phyloP scores from a whole-genome alignment of 92 coral and sea anemone genomes.

The Anthopleura xanthogrammica region DNA sequence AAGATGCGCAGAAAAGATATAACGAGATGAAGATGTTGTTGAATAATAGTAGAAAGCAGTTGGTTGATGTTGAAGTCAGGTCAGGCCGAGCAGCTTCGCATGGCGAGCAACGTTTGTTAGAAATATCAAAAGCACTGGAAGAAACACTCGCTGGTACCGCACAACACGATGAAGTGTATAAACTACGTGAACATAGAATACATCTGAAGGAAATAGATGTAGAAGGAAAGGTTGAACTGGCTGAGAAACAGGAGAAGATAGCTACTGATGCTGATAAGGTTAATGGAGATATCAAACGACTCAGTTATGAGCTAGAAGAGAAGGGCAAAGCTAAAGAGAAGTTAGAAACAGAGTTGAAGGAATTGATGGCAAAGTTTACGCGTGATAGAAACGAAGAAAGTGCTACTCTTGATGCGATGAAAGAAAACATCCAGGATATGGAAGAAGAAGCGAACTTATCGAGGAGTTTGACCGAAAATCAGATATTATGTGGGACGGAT shows the following conservation, averaged over 20 bases:
- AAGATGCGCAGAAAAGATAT: slow-evolving; percentile 71
- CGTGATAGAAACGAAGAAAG: slow-evolving; percentile 75
- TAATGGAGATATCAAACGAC: slow-evolving; percentile 45
- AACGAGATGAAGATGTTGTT: slow-evolving; percentile 70
- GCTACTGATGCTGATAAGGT: slow-evolving; percentile 51
- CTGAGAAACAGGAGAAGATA: slow-evolving; percentile 66
- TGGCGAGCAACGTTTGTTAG: slow-evolving; percentile 59
- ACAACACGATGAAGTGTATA: slow-evolving; percentile 58
- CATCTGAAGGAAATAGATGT: slow-evolving; percentile 78
- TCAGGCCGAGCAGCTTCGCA: slow-evolving; percentile 55
- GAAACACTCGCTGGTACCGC: slow-evolving; percentile 57
- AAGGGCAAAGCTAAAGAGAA: slow-evolving; percentile 75
- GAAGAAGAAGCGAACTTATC: slow-evolving; percentile 87
- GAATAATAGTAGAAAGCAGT: slow-evolving; percentile 57
- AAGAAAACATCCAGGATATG: slow-evolving; percentile 80
- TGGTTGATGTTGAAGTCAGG: slow-evolving; percentile 59
- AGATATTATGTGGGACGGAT: slow-evolving; percentile 45
- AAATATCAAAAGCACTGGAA: slow-evolving; percentile 63
- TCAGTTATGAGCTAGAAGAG: slow-evolving; percentile 67
- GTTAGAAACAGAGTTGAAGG: slow-evolving; percentile 75
- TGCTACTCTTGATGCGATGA: slow-evolving; percentile 74
- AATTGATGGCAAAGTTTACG: slow-evolving; percentile 68
- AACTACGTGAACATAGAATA: slow-evolving; percentile 62
- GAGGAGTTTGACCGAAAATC: slow-evolving; percentile 68
- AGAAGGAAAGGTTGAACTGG: slow-evolving; percentile 75